Percentiles rank a stretch among this genome's conserved stretches.
Conservation (phyloP, 2,113 vertebrate species). For the Notothenia coriiceps region DNA sequence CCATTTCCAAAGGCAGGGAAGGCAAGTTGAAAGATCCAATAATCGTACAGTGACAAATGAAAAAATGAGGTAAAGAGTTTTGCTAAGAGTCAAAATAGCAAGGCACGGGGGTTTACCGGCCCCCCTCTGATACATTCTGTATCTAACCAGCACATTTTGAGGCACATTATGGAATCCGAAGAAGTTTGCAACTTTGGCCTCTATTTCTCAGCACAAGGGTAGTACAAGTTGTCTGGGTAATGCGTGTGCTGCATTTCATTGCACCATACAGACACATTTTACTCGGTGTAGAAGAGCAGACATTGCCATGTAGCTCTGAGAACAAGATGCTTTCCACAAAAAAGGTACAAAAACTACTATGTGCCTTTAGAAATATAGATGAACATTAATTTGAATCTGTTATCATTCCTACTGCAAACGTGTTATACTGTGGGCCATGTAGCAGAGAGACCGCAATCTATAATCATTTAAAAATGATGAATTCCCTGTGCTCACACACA, state of each 20-base stretch:
- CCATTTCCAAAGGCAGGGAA: slow-evolving; percentile 56
- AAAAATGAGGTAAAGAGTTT: slow-evolving; percentile 34
- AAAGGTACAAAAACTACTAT: slow-evolving; percentile 19
- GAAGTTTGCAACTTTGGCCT: slow-evolving; percentile 66
- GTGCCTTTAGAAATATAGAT: slow-evolving; percentile 29
- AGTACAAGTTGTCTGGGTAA: slow-evolving; percentile 43
- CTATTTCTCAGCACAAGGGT: slow-evolving; percentile 60
- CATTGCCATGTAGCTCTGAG: slow-evolving; percentile 32
- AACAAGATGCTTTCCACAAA: slow-evolving; percentile 17
- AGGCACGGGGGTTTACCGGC: slow-evolving; percentile 16
- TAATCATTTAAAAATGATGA: slow-evolving; percentile 24
- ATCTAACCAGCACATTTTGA: slow-evolving; percentile 21
- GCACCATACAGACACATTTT: slow-evolving; percentile 39
- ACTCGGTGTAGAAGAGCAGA: slow-evolving; percentile 48
- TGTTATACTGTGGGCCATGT: background rate
- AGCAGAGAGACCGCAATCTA: background rate
- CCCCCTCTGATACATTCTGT: slow-evolving; percentile 14
- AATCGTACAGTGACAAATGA: slow-evolving; percentile 42
- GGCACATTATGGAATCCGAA: slow-evolving; percentile 42
- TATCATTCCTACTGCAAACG: slow-evolving; percentile 19
- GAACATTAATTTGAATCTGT: background rate
- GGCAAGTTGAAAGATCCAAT: slow-evolving; percentile 63
- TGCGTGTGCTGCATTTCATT: slow-evolving; percentile 48
- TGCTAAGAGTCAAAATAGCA: slow-evolving; percentile 39
- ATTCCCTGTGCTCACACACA: slow-evolving; percentile 24